A percentile compares a stretch with the other conserved stretches of the same genome.
Conservation (phyloP, 2,113 vertebrate genomes). For the Oryzias woworae region DNA sequence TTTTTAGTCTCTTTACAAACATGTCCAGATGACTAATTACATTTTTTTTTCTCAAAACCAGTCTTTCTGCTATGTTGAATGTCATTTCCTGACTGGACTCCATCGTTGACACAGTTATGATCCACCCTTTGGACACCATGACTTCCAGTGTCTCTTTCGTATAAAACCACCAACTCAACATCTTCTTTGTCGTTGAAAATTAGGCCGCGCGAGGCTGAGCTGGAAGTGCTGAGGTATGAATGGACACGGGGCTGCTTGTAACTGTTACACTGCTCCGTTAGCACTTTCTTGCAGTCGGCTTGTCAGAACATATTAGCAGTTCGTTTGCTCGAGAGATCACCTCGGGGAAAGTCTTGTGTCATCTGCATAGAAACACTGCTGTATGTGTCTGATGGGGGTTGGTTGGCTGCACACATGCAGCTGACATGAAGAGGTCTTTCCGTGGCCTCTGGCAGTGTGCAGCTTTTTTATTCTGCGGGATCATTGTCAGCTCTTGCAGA, state of each 20-base stretch:
- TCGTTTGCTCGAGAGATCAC: slow-evolving; percentile 50
- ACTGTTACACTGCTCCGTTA: slow-evolving; percentile 50
- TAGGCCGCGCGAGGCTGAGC: slow-evolving; percentile 13
- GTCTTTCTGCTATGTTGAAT: too few relatives aligned
- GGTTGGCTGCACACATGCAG: slow-evolving; percentile 27
- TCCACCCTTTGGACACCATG: too few relatives aligned
- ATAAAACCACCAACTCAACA: neutral
- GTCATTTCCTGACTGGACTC: too few relatives aligned
- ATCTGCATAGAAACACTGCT: slow-evolving; percentile 23
- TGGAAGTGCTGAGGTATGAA: slow-evolving; percentile 57
- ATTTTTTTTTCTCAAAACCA: too few relatives aligned
- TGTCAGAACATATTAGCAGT: slow-evolving; percentile 63
- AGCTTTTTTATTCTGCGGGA: slow-evolving; percentile 6
- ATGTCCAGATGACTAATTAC: too few relatives aligned
- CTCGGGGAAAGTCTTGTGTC: slow-evolving; percentile 53
- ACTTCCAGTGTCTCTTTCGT: too few relatives aligned
- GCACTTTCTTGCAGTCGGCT: slow-evolving; percentile 54
- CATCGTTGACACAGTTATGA: too few relatives aligned
- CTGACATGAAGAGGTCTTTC: slow-evolving; percentile 40
- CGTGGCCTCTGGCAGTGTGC: neutral
- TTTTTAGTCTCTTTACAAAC: too few relatives aligned
- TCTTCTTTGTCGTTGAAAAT: slow-evolving; percentile 22
- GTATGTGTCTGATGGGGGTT: slow-evolving; percentile 9
- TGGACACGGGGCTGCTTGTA: slow-evolving; percentile 15
- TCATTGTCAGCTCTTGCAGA: slow-evolving; percentile 1